Conservation (phyloP, 2,113 vertebrate genomes). For the Strigops habroptila region DNA sequence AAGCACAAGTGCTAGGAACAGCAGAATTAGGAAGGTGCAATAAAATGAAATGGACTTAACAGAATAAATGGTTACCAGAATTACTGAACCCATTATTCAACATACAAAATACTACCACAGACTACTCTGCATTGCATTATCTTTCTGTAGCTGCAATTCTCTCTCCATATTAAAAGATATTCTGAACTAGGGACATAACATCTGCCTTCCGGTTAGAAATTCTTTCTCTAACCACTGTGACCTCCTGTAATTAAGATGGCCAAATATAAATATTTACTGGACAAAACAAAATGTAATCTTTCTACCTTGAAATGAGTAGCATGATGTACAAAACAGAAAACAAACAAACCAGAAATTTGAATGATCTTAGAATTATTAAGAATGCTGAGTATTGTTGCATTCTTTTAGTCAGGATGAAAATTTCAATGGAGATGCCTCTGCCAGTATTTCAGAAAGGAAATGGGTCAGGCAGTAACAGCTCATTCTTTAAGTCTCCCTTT, state of each 20-base stretch:
- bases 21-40: background rate
- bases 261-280: background rate
- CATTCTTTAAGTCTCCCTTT: background rate
- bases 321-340: background rate
- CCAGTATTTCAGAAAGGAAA: background rate
- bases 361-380: background rate
- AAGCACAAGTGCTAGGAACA: background rate
- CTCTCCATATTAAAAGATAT: background rate
- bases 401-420: background rate
- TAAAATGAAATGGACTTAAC: conserved; percentile 7
- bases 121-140: background rate
- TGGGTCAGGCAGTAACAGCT: background rate
- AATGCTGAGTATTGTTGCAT: conserved; percentile 17
- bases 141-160: background rate
- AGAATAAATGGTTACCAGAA: background rate
- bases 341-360: background rate
- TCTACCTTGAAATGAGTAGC: background rate
- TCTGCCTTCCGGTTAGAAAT: background rate
- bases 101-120: background rate
- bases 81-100: background rate
- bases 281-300: background rate
- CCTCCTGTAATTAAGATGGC: background rate
- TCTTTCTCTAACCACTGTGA: background rate
- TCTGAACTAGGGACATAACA: background rate
- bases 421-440: background rate